phyloP scores from a whole-genome alignment of 2,113 vertebrate genomes.

The Cardinalis cardinalis region DNA sequence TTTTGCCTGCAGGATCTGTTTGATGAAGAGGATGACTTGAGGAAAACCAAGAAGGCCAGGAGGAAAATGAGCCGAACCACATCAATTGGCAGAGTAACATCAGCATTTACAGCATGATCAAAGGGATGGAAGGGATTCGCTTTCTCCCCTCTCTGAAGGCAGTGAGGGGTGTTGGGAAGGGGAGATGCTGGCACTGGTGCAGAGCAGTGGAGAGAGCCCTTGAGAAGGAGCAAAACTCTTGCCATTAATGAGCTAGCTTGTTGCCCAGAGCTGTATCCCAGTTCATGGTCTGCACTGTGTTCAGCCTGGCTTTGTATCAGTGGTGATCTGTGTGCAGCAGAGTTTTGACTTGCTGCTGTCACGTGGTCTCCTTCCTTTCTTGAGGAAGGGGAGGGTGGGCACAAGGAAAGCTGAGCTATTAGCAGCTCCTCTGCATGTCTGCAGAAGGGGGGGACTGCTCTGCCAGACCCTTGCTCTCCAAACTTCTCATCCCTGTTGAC shows the following conservation, averaged over 20 bases:
- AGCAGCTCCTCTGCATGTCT: not conserved
- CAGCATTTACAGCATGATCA: not conserved
- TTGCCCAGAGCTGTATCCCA: not conserved
- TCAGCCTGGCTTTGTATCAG: not conserved
- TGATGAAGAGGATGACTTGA: slow-evolving; percentile 91
- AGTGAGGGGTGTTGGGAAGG: not conserved
- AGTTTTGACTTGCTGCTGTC: not conserved
- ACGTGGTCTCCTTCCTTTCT: not conserved
- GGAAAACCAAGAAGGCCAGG: slow-evolving; percentile 91
- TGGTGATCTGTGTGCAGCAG: not conserved
- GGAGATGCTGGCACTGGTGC: not conserved
- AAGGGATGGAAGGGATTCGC: not conserved
- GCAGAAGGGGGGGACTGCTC: not conserved
- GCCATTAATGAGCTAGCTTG: not conserved
- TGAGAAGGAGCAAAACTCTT: not conserved
- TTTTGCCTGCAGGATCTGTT: slow-evolving; percentile 84
- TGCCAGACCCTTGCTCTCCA: not conserved
- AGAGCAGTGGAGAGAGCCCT: not conserved
- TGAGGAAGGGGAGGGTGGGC: not conserved
- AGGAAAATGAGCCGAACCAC: slow-evolving; percentile 90
- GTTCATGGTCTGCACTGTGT: not conserved
- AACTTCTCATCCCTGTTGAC: not conserved
- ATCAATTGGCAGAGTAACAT: slow-evolving; percentile 89
- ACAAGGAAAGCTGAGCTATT: not conserved
- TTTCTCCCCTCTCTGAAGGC: not conserved